phyloP scores from a whole-genome alignment of 2,888 invertebrate genomes.

The Abrostola triplasia region DNA sequence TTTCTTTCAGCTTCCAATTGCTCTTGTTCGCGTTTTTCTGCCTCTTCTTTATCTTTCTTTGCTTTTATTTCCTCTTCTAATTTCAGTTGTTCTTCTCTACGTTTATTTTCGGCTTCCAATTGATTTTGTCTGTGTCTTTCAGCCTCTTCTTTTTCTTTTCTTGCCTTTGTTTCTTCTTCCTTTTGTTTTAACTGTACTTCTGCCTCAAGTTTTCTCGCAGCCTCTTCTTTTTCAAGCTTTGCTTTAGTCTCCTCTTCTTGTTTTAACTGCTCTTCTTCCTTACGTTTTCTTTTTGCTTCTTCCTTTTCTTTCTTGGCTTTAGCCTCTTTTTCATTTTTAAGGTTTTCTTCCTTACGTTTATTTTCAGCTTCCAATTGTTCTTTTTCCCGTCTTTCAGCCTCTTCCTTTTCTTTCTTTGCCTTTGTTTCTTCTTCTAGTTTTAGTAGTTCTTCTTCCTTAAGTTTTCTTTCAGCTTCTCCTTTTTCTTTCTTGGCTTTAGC shows the following conservation, averaged over 20 bases:
- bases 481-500: slow-evolving; percentile 5
- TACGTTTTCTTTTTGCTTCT: not conserved
- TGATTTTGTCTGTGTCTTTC: too few relatives aligned
- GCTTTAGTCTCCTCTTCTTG: not conserved
- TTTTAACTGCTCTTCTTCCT: not conserved
- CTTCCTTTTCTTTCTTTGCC: not conserved
- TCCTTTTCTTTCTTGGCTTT: not conserved
- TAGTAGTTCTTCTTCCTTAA: not conserved
- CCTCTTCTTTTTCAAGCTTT: not conserved
- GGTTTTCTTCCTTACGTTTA: not conserved
- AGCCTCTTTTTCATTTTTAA: not conserved
- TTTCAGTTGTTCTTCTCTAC: slow-evolving; percentile 7
- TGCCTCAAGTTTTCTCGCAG: not conserved
- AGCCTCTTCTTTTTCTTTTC: slow-evolving; percentile 10
- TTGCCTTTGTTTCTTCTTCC: slow-evolving; percentile 2
- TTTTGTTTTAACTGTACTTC: not conserved
- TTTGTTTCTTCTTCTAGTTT: not conserved
- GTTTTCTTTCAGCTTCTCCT: slow-evolving; percentile 20
- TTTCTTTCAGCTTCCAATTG: slow-evolving; percentile 37
- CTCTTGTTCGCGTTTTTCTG: not conserved
- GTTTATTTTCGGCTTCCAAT: slow-evolving; percentile 12
- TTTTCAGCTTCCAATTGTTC: not conserved
- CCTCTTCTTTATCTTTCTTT: not conserved
- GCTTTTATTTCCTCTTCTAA: not conserved
- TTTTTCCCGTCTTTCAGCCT: not conserved